These are phyloP conservation scores for Frankliniella intonsa DNA, from an alignment of 2,888 invertebrate species.

Conservation along the genomic window DNA sequence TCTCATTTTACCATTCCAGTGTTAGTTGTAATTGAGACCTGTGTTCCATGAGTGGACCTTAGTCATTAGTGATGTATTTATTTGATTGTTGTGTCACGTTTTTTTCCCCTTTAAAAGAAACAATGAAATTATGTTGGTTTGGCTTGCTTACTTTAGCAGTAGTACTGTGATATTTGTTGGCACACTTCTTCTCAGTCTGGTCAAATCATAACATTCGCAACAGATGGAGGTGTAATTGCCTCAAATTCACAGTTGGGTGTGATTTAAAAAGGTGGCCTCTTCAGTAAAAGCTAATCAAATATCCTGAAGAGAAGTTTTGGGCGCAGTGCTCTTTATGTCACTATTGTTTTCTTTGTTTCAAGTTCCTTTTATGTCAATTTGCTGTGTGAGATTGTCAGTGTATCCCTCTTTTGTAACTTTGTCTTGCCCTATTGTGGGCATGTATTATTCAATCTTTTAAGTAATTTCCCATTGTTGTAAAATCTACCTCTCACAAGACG, in stretches of 20 bases:
- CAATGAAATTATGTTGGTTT: neutral
- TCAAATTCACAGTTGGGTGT: neutral
- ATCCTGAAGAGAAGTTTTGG: neutral
- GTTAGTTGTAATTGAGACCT: conserved; percentile 17
- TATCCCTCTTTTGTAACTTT: too few relatives aligned
- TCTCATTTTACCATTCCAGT: conserved; percentile 12
- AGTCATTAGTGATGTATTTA: conserved; percentile 15
- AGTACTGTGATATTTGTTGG: conserved; percentile 10
- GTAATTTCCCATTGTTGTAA: too few relatives aligned
- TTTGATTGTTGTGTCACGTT: neutral
- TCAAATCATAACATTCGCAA: neutral
- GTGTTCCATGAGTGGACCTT: conserved; percentile 18
- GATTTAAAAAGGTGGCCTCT: neutral
- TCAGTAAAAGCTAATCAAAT: neutral
- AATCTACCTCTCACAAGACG: too few relatives aligned
- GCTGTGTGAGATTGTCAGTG: too few relatives aligned
- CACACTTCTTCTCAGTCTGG: neutral
- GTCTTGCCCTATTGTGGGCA: too few relatives aligned
- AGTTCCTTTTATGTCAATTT: too few relatives aligned
- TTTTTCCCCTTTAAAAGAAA: neutral
- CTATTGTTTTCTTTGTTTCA: too few relatives aligned
- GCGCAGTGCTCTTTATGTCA: too few relatives aligned
- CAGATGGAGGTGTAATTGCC: neutral
- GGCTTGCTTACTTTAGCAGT: neutral
- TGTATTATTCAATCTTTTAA: too few relatives aligned